A percentile compares a stretch with the other conserved stretches of the same genome.
Conservation (phyloP, 2,888 invertebrate genomes). For the Tanytarsus gracilentus region DNA sequence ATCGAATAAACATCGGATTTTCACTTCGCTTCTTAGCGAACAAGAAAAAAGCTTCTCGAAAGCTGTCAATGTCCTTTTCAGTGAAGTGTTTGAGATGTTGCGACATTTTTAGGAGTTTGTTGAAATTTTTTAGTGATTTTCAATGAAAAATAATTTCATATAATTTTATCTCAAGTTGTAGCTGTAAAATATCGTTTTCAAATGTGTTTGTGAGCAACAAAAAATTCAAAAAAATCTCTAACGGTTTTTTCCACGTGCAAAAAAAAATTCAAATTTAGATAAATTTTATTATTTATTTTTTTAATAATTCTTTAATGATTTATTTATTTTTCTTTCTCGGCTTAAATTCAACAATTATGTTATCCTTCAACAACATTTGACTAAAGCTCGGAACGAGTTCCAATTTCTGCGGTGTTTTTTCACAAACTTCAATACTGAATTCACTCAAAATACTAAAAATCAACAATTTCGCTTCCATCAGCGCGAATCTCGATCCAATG, state of each 20-base stretch:
- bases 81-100: constrained; percentile 24
- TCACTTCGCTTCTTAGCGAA: constrained; percentile 51
- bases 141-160: neutral
- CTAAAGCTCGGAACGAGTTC: too few relatives aligned
- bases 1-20: constrained; percentile 43
- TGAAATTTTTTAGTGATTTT: neutral
- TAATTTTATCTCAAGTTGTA: too few relatives aligned
- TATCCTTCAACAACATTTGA: too few relatives aligned
- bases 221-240: too few relatives aligned
- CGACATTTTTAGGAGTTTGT: constrained; percentile 4
- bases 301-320: too few relatives aligned
- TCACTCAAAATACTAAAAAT: neutral
- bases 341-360: too few relatives aligned
- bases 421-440: constrained; percentile 6
- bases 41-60: constrained; percentile 91
- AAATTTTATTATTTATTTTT: too few relatives aligned
- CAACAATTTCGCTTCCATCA: constrained; percentile 13
- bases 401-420: constrained; percentile 18
- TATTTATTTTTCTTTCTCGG: too few relatives aligned
- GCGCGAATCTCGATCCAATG: constrained; percentile 8
- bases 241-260: too few relatives aligned
- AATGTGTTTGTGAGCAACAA: too few relatives aligned
- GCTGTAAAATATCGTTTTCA: too few relatives aligned
- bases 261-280: too few relatives aligned
- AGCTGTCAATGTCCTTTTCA: constrained; percentile 37